These are phyloP conservation scores for Malacoctenus gilli DNA, from an alignment of 2,797 vertebrate species.

Conservation along the genomic window DNA sequence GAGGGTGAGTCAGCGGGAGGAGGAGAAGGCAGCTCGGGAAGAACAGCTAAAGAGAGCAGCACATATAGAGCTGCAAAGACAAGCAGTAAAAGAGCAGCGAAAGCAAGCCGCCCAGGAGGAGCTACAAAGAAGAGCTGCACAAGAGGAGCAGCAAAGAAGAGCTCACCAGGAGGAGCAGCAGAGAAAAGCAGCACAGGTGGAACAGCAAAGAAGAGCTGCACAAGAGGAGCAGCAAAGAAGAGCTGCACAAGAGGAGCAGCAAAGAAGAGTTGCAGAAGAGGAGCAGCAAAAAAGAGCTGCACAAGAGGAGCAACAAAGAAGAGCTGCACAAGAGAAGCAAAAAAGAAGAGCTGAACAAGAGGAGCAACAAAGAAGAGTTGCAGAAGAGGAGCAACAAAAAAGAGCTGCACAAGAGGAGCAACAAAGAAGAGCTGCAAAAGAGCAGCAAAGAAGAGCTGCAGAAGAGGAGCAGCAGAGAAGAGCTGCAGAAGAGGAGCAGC, in stretches of 20 bases:
- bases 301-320: conserved; percentile 2
- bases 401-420: background rate
- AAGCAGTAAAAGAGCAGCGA: background rate
- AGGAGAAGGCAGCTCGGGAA: background rate
- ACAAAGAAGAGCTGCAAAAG: background rate
- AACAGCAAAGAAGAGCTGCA: background rate
- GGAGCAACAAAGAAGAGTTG: background rate
- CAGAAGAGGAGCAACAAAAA: background rate
- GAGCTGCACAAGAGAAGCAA: background rate
- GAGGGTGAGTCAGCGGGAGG: conserved; percentile 13
- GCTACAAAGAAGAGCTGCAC: background rate
- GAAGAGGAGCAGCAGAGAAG: conserved; percentile 1
- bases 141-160: conserved; percentile 8
- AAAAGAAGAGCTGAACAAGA: background rate
- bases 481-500: background rate
- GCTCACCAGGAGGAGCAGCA: background rate
- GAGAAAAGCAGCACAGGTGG: background rate
- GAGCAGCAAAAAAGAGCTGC: conserved; percentile 7
- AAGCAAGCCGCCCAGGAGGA: conserved; percentile 8
- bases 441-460: background rate
- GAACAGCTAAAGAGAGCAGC: conserved; percentile 2
- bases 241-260: background rate
- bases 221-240: background rate
- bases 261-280: background rate
- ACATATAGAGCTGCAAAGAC: conserved; percentile 1